These are phyloP conservation scores for Mimumesa dahlbomi DNA, from an alignment of 2,888 invertebrate species.

Conservation along the genomic window DNA sequence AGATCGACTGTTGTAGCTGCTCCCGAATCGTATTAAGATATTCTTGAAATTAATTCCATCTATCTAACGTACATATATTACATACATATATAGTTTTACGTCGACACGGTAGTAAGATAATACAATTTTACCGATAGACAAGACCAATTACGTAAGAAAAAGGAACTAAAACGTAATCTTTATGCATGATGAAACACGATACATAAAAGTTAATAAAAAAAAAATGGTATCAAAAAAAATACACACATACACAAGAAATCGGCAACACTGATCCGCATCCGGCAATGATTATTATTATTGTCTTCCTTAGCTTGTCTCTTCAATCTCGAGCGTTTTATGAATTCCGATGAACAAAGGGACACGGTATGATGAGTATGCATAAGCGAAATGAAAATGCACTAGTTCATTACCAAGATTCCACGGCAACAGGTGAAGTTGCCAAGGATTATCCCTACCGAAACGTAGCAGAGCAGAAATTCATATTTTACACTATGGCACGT, in stretches of 20 bases:
- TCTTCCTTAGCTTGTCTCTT: no score
- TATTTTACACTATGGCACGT: slow-evolving; percentile 39
- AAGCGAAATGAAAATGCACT: not conserved
- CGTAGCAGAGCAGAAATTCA: slow-evolving; percentile 23
- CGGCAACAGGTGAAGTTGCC: not conserved
- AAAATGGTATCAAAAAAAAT: no score
- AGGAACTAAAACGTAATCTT: not conserved
- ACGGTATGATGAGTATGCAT: not conserved
- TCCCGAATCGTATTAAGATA: slow-evolving; percentile 2
- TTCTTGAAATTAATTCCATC: slow-evolving; percentile 16
- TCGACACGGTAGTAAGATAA: not conserved
- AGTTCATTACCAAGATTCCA: not conserved
- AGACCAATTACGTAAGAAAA: not conserved
- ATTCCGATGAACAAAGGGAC: not conserved
- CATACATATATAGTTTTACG: not conserved
- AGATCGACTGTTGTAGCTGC: slow-evolving; percentile 13
- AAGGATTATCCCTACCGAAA: not conserved
- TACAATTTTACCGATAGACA: not conserved
- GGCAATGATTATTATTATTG: not conserved
- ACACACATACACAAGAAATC: no score
- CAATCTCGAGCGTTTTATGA: no score
- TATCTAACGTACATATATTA: not conserved
- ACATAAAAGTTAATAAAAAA: not conserved
- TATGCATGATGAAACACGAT: not conserved
- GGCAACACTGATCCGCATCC: not conserved